Conservation (phyloP, 2,113 vertebrate species). For the Melanerpes aurifrons region DNA sequence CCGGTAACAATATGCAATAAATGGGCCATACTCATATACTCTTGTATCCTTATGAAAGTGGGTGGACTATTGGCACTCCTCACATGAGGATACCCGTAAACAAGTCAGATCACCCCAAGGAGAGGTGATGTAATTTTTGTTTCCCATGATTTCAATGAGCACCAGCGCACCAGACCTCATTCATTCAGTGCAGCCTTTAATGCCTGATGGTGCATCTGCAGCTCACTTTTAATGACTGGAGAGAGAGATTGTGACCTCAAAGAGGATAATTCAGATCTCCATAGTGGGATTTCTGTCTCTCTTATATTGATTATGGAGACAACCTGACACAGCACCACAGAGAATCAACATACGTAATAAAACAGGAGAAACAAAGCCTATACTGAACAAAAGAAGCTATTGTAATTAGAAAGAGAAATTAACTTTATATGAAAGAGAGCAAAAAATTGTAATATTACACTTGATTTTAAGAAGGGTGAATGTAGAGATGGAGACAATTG, state of each 20-base stretch:
- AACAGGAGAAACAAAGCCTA: not conserved
- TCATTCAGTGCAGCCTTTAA: not conserved
- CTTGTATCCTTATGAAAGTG: not conserved
- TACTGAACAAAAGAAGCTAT: not conserved
- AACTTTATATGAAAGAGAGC: not conserved
- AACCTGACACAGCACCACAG: not conserved
- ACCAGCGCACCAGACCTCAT: not conserved
- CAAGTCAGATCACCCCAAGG: not conserved
- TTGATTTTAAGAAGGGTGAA: not conserved
- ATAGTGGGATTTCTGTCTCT: not conserved
- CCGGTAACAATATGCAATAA: not conserved
- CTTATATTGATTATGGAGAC: not conserved
- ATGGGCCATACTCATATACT: not conserved
- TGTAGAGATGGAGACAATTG: not conserved
- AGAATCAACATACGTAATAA: not conserved
- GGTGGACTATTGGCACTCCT: not conserved
- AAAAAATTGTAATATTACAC: not conserved
- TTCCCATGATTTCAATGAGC: not conserved
- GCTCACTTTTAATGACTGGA: not conserved
- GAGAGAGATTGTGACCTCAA: not conserved
- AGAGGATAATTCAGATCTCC: not conserved
- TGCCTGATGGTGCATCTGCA: accelerated
- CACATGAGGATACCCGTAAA: not conserved
- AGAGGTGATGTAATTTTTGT: not conserved
- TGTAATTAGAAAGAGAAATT: not conserved